Evolutionary conservation across 2,888 invertebrate genomes (phyloP).

Genomic region (Idaea aversata): DNA sequence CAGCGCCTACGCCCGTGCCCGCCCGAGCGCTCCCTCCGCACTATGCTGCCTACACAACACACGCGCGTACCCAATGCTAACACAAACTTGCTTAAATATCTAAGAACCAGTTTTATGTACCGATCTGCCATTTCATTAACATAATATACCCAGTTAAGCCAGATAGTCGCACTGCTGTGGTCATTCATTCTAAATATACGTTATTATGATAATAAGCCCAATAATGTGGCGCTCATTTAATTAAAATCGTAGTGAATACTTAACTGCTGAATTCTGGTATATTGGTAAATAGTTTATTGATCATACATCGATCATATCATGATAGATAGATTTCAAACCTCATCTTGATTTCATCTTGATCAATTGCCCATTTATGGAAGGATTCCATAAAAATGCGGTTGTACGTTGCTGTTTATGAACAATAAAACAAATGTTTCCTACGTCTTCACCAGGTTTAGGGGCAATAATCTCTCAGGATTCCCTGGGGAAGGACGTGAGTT

Average conservation of each 20-base stretch:
- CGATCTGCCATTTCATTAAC: constrained; percentile 6
- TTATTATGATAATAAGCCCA: constrained; percentile 43
- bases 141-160: constrained; percentile 12
- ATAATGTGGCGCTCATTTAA: constrained; percentile 46
- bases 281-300: constrained; percentile 19
- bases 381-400: not conserved
- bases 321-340: not conserved
- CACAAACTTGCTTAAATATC: not conserved
- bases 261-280: not conserved
- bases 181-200: constrained; percentile 41
- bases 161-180: constrained; percentile 29
- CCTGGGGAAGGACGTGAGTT: not conserved
- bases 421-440: not conserved
- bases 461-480: not conserved
- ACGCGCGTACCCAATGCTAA: constrained; percentile 29
- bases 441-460: not conserved
- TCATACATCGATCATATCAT: not conserved
- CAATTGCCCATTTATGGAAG: not conserved
- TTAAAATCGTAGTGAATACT: constrained; percentile 34
- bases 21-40: constrained; percentile 23
- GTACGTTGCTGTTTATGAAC: not conserved
- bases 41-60: constrained; percentile 39
- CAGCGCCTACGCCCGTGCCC: constrained; percentile 25
- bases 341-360: not conserved
- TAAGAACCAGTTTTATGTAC: constrained; percentile 5